phyloP scores from a whole-genome alignment of 2,888 invertebrate genomes.

The Heliconius charithonia region DNA sequence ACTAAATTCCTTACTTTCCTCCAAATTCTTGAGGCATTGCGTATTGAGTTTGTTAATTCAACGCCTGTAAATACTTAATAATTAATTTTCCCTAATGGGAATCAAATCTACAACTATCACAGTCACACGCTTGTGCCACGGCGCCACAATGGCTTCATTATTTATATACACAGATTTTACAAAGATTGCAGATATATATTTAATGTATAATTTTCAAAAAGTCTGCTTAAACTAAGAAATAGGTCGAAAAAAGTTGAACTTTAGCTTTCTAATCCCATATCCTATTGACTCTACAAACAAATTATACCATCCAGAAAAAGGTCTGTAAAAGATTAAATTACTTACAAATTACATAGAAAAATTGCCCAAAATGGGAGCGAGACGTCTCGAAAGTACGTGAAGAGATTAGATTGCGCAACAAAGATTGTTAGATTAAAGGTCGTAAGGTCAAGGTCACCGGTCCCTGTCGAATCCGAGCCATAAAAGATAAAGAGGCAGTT shows the following conservation, averaged over 20 bases:
- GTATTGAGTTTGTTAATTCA: too few relatives aligned
- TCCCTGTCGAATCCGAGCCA: background rate
- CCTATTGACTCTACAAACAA: background rate
- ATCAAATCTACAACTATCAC: too few relatives aligned
- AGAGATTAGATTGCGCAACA: slow-evolving; percentile 26
- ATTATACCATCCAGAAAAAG: slow-evolving; percentile 1
- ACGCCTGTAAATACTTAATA: too few relatives aligned
- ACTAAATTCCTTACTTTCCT: too few relatives aligned
- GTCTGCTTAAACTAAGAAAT: background rate
- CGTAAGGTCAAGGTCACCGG: slow-evolving; percentile 33
- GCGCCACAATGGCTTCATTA: background rate
- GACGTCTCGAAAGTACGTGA: slow-evolving; percentile 13
- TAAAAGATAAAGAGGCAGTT: background rate
- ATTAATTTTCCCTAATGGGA: too few relatives aligned
- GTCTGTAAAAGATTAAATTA: slow-evolving; percentile 6
- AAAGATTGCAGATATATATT: background rate
- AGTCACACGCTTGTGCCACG: too few relatives aligned
- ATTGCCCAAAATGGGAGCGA: slow-evolving; percentile 10
- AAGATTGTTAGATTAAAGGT: slow-evolving; percentile 27
- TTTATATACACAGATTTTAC: background rate
- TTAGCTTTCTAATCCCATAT: background rate
- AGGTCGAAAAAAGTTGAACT: background rate
- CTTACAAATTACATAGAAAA: slow-evolving; percentile 20
- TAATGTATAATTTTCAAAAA: background rate
- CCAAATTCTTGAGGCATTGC: too few relatives aligned